phyloP scores from a whole-genome alignment of 2,888 invertebrate genomes.

The Microctonus brassicae region DNA sequence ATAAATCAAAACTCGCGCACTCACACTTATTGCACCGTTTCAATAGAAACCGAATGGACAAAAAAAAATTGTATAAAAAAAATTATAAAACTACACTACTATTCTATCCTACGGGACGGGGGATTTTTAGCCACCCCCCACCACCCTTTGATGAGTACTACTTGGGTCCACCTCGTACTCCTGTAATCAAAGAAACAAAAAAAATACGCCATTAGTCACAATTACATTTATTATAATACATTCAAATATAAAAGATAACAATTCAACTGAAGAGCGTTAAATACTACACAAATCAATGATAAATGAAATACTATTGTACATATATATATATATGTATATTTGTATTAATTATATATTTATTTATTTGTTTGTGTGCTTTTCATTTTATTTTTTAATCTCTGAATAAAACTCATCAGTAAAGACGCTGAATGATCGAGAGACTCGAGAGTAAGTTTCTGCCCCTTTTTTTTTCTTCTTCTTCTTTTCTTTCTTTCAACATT shows the following conservation, averaged over 20 bases:
- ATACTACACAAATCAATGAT: too few species aligned
- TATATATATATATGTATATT: too few species aligned
- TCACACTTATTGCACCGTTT: conserved; percentile 6
- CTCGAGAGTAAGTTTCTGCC: conserved; percentile 2
- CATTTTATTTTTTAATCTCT: too few species aligned
- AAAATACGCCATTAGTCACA: conserved; percentile 14
- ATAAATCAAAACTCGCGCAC: neutral
- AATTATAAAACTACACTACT: conserved; percentile 28
- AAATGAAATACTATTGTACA: too few species aligned
- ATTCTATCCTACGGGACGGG: conserved; percentile 45
- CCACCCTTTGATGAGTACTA: conserved; percentile 20
- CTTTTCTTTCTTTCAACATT: neutral
- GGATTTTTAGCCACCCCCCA: conserved; percentile 38
- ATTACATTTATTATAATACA: neutral
- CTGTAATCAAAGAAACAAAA: conserved; percentile 37
- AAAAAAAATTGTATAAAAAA: neutral
- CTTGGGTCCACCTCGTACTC: conserved; percentile 23
- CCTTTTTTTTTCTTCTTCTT: conserved; percentile 2
- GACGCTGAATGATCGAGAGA: conserved; percentile 15
- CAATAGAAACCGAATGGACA: neutral
- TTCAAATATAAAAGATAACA: neutral
- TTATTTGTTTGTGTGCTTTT: too few species aligned
- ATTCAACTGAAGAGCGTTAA: too few species aligned
- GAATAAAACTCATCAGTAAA: conserved; percentile 17
- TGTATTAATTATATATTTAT: too few species aligned